Percentiles rank a stretch among this genome's conserved stretches.
Evolutionary conservation across 1,140 invertebrate genomes (phyloP).

Genomic region (Chlorops oryzae): DNA sequence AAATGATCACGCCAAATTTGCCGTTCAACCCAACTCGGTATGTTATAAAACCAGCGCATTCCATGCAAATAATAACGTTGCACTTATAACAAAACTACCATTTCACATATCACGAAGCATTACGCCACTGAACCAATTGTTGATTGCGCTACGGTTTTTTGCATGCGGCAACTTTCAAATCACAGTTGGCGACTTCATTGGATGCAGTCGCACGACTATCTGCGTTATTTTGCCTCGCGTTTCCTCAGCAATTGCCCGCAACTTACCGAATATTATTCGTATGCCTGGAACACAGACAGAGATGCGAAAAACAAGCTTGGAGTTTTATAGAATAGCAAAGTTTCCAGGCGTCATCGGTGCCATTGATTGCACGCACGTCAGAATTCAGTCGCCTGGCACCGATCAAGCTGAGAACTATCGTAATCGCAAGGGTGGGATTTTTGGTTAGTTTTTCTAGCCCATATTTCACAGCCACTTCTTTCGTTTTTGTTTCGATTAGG

Average conservation of each 20-base stretch:
- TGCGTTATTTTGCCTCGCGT: background rate
- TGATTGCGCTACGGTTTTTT: background rate
- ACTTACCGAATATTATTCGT: background rate
- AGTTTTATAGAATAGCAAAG: background rate
- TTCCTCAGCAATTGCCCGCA: background rate
- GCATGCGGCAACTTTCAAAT: background rate
- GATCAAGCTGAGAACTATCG: slow-evolving; percentile 1
- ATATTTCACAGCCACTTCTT: too few species aligned
- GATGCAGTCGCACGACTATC: background rate
- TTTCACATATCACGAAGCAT: too few species aligned
- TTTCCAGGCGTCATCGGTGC: background rate
- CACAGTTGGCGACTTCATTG: slow-evolving; percentile 3
- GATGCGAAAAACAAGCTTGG: background rate
- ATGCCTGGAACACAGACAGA: background rate
- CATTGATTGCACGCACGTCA: background rate
- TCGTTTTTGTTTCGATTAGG: too few species aligned
- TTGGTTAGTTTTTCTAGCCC: too few species aligned
- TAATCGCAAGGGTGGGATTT: slow-evolving; percentile 1
- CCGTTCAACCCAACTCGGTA: too few species aligned
- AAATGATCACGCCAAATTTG: too few species aligned
- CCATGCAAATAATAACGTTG: too few species aligned
- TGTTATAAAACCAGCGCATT: too few species aligned
- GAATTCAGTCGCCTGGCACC: background rate
- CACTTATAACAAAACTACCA: too few species aligned
- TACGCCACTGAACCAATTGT: too few species aligned